These are phyloP conservation scores for Gadus chalcogrammus DNA, from an alignment of 2,113 vertebrate species.

Conservation along the genomic window DNA sequence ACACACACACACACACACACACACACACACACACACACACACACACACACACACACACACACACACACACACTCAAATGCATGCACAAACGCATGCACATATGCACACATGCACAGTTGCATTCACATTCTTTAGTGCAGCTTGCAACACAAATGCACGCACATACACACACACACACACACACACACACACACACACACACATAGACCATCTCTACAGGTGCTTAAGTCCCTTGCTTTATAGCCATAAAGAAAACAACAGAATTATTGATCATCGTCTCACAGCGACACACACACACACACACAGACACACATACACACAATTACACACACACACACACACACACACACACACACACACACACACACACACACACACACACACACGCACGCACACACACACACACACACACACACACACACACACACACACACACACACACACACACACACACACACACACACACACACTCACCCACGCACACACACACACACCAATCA, in stretches of 20 bases:
- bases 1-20: not conserved
- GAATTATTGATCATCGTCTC: no score
- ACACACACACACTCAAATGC: slow-evolving; percentile 15
- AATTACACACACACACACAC: not conserved
- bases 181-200: slow-evolving; percentile 5
- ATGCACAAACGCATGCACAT: not conserved
- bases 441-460: not conserved
- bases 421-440: not conserved
- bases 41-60: not conserved
- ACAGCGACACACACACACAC: not conserved
- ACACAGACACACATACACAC: slow-evolving; percentile 23
- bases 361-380: slow-evolving; percentile 9
- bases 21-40: not conserved
- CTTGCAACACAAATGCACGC: not conserved
- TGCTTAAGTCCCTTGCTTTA: no score
- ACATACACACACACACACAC: not conserved
- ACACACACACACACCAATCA: not conserved
- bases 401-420: slow-evolving; percentile 10
- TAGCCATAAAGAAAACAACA: no score
- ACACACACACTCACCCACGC: slow-evolving; percentile 21
- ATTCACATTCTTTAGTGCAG: no score
- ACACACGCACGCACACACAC: slow-evolving; percentile 16
- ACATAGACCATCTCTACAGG: no score
- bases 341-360: slow-evolving; percentile 13
- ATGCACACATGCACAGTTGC: not conserved